These are phyloP conservation scores for Alca torda DNA, from an alignment of 2,797 vertebrate species.

Conservation along the genomic window DNA sequence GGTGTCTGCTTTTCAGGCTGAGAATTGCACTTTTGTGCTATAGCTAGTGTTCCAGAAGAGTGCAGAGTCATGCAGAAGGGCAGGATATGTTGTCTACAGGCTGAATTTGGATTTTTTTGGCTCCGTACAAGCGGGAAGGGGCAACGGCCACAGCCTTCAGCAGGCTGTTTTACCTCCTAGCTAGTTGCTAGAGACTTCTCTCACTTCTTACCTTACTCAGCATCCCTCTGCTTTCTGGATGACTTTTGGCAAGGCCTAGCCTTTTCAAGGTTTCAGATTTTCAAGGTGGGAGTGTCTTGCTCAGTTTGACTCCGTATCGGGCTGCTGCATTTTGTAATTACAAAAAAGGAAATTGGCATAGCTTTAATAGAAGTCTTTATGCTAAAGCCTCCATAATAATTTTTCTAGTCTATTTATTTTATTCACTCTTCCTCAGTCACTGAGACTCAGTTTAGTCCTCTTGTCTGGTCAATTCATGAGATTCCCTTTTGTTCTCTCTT, in stretches of 20 bases:
- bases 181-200: not conserved
- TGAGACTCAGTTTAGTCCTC: not conserved
- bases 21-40: not conserved
- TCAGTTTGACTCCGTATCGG: not conserved
- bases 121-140: not conserved
- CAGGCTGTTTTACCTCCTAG: not conserved
- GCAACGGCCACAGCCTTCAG: not conserved
- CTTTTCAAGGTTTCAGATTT: not conserved
- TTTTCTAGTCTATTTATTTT: not conserved
- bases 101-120: not conserved
- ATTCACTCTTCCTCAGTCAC: not conserved
- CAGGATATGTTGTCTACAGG: not conserved
- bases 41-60: not conserved
- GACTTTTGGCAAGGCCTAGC: not conserved
- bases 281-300: not conserved
- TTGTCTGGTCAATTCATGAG: not conserved
- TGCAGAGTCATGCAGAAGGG: not conserved
- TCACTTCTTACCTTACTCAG: not conserved
- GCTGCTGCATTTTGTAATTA: not conserved
- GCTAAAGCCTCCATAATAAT: not conserved
- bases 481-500: not conserved
- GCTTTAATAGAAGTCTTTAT: not conserved
- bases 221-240: not conserved
- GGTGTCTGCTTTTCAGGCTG: not conserved
- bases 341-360: not conserved